Base-by-base conservation (phyloP, 2,797 vertebrate species). In the Octomys mimax region DNA sequence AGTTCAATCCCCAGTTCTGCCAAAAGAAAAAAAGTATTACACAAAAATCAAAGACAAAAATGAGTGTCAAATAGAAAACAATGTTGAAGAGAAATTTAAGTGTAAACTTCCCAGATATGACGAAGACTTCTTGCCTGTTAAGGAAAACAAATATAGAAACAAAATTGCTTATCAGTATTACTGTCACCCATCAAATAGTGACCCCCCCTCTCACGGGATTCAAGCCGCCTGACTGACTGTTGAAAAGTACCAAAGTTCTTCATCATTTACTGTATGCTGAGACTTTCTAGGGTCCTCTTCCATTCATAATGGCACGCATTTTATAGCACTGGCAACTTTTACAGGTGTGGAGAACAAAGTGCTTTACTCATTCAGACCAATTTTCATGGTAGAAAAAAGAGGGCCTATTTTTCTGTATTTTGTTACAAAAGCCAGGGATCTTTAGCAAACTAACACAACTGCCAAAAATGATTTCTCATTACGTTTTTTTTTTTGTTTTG, bases 201-300 rank as follows among this genome's bases (percentile, higher is more conserved):
- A 18, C 26, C 62, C 61, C 61, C 87, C 42, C 64, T 42, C 42
- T 36, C 33, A 66, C 66, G 88, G 77, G 39, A 36, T 54, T 79
- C 81, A 52, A 13, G 73, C 36, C 64, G 64, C 66, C 11, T 49
- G 28, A 87, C 61, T 54, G 61, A 71, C 86, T 93, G 83, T 70
- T 71, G 71, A 87, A 92, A 80, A 92, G 52, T 57, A 49, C 64
- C 49, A 73, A n/a, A 89, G 28, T 87, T 84, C 31, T 73, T 78
- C 26, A n/a, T 89, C 18, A 81, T 85, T 64, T 18, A 49, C 57
- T 77, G 28, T 83, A 78, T 93, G 89, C 42, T 71, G 66, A 95
- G 85, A 62, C 33, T 77, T 87, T 64, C 42, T 59, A 52, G 16
- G 75, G 11, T 84, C 36, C 24, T 57, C 71, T 39, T 42, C n/a